Evolutionary conservation across 2,113 vertebrate genomes (phyloP).

Genomic region (Lathamus discolor): DNA sequence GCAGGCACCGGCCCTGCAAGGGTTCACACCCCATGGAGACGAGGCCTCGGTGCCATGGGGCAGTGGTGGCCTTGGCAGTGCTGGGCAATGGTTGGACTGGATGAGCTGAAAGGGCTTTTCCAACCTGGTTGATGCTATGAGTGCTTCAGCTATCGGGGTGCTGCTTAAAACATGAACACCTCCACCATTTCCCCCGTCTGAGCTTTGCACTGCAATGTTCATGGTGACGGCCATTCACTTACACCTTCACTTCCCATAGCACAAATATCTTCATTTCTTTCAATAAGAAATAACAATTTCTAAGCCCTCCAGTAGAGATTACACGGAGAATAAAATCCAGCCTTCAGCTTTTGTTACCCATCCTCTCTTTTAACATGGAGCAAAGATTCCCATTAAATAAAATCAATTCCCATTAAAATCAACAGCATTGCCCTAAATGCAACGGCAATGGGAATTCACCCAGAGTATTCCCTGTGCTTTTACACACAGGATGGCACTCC

Average conservation of each 20-base stretch:
- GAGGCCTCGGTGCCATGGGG: no score
- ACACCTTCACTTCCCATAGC: neutral
- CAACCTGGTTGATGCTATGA: neutral
- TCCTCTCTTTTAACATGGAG: neutral
- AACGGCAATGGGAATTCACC: neutral
- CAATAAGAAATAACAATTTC: neutral
- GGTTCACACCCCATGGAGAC: neutral
- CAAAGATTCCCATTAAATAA: neutral
- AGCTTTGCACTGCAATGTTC: neutral
- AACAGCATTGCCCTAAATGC: neutral
- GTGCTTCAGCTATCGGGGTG: neutral
- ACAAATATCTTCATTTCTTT: neutral
- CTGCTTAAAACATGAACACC: neutral
- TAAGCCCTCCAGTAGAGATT: neutral
- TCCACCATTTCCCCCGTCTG: no score
- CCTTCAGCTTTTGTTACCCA: neutral
- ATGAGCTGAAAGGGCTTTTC: neutral
- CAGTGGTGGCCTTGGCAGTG: neutral
- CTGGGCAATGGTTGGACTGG: neutral
- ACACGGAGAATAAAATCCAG: neutral
- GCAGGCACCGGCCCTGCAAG: neutral
- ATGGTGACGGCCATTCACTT: neutral
- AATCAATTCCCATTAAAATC: neutral
- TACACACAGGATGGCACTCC: neutral
- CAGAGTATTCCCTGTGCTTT: neutral